phyloP scores from a whole-genome alignment of 1,140 invertebrate genomes.

The Caenorhabditis tropicalis region DNA sequence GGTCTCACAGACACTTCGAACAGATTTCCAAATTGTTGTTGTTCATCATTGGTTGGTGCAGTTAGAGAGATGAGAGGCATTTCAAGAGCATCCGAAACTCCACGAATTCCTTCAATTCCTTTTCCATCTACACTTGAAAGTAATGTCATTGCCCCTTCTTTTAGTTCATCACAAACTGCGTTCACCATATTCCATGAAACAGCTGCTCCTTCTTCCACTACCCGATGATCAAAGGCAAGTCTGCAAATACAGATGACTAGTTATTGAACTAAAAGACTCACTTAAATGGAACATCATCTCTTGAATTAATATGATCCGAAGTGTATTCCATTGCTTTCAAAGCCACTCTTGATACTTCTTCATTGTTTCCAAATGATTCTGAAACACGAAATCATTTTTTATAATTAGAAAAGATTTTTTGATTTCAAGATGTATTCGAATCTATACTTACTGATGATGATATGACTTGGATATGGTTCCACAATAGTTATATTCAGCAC shows the following conservation, averaged over 20 bases:
- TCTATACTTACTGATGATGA: slow-evolving; percentile 17
- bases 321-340: slow-evolving; percentile 40
- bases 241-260: slow-evolving; percentile 10
- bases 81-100: slow-evolving; percentile 47
- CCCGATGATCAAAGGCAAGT: slow-evolving; percentile 49
- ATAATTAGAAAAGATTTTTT: neutral
- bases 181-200: slow-evolving; percentile 46
- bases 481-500: neutral
- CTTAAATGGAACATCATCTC: slow-evolving; percentile 51
- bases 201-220: slow-evolving; percentile 44
- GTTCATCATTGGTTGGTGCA: slow-evolving; percentile 15
- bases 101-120: slow-evolving; percentile 45
- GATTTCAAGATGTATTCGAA: too few relatives aligned
- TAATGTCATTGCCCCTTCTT: slow-evolving; percentile 53
- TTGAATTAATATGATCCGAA: slow-evolving; percentile 47
- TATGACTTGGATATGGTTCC: slow-evolving; percentile 29
- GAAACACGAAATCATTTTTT: too few relatives aligned
- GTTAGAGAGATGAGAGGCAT: slow-evolving; percentile 48
- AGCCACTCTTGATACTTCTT: slow-evolving; percentile 36
- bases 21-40: slow-evolving; percentile 30
- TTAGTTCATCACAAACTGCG: slow-evolving; percentile 51
- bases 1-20: slow-evolving; percentile 71
- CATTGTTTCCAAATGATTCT: slow-evolving; percentile 45
- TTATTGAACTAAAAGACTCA: neutral
- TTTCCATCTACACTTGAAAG: slow-evolving; percentile 50